These are phyloP conservation scores for Heliconius erato DNA, from an alignment of 2,888 invertebrate species.

Conservation along the genomic window DNA sequence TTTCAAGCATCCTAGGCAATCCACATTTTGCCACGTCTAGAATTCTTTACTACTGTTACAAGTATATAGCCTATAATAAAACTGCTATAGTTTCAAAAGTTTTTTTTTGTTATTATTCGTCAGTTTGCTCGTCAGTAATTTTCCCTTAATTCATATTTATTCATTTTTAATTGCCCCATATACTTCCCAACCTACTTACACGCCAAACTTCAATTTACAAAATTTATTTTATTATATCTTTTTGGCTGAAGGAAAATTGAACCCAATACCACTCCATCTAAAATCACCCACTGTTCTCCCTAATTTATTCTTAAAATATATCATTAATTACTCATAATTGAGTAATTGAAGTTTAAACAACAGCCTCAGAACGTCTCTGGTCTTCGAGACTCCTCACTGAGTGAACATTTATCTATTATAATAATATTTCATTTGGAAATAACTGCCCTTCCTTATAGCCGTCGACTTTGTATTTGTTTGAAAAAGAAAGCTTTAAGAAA, in stretches of 20 bases:
- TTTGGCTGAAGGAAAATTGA: not conserved
- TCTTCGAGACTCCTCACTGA: conserved; percentile 18
- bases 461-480: conserved; percentile 28
- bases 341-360: conserved; percentile 23
- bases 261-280: not conserved
- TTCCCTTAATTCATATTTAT: too few relatives aligned
- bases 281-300: not conserved
- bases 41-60: not conserved
- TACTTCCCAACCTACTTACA: too few relatives aligned
- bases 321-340: conserved; percentile 31
- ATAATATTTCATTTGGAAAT: conserved; percentile 37
- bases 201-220: not conserved
- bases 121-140: too few relatives aligned
- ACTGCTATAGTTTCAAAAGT: too few relatives aligned
- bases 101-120: too few relatives aligned
- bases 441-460: conserved; percentile 14
- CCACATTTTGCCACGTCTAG: not conserved
- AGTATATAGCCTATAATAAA: too few relatives aligned
- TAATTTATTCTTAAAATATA: not conserved
- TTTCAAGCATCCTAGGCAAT: not conserved
- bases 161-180: too few relatives aligned
- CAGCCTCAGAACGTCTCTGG: conserved; percentile 27
- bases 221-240: not conserved
- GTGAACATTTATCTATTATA: conserved; percentile 37
- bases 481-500: not conserved